phyloP scores from a whole-genome alignment of 2,113 vertebrate species.

The Dipodomys ordii region DNA sequence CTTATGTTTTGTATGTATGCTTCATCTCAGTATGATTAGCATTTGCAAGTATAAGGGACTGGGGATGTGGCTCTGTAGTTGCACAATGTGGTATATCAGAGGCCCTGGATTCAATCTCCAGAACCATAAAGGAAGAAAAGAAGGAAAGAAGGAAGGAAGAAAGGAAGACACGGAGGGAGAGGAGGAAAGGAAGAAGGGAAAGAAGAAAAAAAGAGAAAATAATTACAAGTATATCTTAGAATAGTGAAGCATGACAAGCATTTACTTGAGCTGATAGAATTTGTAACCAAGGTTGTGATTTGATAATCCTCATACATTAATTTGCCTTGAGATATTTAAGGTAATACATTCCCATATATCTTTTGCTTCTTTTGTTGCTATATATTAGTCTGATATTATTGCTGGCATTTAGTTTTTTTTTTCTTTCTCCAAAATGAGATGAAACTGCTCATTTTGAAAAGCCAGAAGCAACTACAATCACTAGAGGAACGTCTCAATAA shows the following conservation, averaged over 20 bases:
- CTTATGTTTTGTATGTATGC: not conserved
- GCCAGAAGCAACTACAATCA: not conserved
- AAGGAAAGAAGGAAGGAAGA: too few species aligned
- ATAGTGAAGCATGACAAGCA: not conserved
- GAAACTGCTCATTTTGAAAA: constrained; percentile 36
- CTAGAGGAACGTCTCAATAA: not conserved
- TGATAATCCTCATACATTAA: not conserved
- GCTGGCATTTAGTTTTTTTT: not conserved
- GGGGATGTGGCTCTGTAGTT: not conserved
- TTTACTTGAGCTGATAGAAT: not conserved
- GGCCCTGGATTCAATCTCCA: not conserved
- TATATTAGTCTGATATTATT: not conserved
- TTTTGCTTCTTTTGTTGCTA: not conserved
- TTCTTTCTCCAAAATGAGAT: not conserved
- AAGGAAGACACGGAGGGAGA: too few species aligned
- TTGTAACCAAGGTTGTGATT: constrained; percentile 19
- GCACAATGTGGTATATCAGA: not conserved
- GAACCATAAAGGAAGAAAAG: not conserved
- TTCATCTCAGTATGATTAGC: not conserved
- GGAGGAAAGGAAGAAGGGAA: too few species aligned
- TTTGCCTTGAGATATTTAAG: not conserved
- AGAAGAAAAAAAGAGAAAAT: not conserved
- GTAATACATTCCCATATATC: not conserved
- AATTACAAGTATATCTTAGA: not conserved
- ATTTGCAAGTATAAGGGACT: not conserved